Evolutionary conservation across 2,797 vertebrate species (phyloP).

Genomic region (Epinephelus malabaricus): DNA sequence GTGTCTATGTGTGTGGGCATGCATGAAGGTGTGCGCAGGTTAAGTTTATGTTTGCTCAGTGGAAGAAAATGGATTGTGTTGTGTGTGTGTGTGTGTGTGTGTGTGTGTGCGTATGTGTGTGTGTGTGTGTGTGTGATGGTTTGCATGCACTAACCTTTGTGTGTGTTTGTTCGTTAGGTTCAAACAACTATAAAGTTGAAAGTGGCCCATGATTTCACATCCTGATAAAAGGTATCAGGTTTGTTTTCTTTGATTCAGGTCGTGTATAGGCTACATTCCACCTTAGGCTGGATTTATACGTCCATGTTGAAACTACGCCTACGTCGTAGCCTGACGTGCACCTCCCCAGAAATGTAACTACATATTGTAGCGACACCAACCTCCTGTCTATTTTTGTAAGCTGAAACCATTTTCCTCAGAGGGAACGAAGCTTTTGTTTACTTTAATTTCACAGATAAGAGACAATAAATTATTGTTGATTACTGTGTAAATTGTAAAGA

Average conservation of each 20-base stretch:
- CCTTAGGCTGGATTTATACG: neutral
- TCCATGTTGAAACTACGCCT: no score
- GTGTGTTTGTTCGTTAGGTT: slow-evolving; percentile 32
- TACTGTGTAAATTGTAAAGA: no score
- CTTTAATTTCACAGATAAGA: no score
- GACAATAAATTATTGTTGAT: no score
- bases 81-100: slow-evolving; percentile 22
- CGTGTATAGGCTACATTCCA: neutral
- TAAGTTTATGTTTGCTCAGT: slow-evolving; percentile 24
- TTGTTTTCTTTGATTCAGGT: slow-evolving; percentile 57
- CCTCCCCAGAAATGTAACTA: no score
- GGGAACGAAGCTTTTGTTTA: no score
- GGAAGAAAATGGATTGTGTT: slow-evolving; percentile 44
- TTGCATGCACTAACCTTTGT: slow-evolving; percentile 34
- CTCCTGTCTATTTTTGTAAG: no score
- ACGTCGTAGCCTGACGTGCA: no score
- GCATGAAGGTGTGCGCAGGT: slow-evolving; percentile 22
- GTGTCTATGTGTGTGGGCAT: slow-evolving; percentile 16
- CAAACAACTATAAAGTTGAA: slow-evolving; percentile 58
- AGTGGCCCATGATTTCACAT: slow-evolving; percentile 51
- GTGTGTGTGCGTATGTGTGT: neutral
- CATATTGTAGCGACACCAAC: no score
- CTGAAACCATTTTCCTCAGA: no score
- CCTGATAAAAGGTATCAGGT: slow-evolving; percentile 62
- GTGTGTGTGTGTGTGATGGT: slow-evolving; percentile 19